Evolutionary conservation across 2,888 invertebrate species (phyloP).

Genomic region (Allophyes oxyacanthae): DNA sequence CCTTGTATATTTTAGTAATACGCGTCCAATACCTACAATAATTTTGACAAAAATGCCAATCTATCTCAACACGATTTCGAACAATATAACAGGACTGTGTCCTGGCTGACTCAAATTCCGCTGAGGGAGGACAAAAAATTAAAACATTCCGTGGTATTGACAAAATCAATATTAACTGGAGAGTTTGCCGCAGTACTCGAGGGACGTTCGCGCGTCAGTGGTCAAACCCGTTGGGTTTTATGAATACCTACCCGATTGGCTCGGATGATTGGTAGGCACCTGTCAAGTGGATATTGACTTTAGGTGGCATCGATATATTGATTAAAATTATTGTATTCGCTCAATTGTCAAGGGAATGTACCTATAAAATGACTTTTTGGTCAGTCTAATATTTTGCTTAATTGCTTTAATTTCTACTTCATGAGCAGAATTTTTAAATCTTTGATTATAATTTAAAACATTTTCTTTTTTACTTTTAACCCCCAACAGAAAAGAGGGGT

Average conservation of each 20-base stretch:
- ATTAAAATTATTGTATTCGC: constrained; percentile 33
- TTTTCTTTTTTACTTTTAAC: too few species aligned
- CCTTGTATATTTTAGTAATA: too few species aligned
- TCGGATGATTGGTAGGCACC: constrained; percentile 40
- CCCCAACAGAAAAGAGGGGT: too few species aligned
- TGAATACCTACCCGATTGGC: constrained; percentile 52
- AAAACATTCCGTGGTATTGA: constrained; percentile 61
- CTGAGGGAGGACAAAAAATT: constrained; percentile 60
- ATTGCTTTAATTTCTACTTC: neutral
- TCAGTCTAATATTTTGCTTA: too few species aligned
- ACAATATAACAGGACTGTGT: constrained; percentile 37
- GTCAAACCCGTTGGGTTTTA: constrained; percentile 46
- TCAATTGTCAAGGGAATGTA: constrained; percentile 26
- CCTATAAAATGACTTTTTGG: neutral
- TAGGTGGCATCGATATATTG: constrained; percentile 17
- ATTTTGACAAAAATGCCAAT: constrained; percentile 37
- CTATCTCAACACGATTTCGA: constrained; percentile 31
- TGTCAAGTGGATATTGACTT: constrained; percentile 37
- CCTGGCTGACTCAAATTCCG: constrained; percentile 49
- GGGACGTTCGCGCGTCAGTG: constrained; percentile 53
- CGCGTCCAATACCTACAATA: too few species aligned
- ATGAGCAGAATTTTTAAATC: too few species aligned
- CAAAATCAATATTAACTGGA: constrained; percentile 68
- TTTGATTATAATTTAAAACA: too few species aligned
- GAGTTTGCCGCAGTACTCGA: constrained; percentile 51